Conservation (phyloP, 1,140 invertebrate genomes). For the Bombus cullumanus region DNA sequence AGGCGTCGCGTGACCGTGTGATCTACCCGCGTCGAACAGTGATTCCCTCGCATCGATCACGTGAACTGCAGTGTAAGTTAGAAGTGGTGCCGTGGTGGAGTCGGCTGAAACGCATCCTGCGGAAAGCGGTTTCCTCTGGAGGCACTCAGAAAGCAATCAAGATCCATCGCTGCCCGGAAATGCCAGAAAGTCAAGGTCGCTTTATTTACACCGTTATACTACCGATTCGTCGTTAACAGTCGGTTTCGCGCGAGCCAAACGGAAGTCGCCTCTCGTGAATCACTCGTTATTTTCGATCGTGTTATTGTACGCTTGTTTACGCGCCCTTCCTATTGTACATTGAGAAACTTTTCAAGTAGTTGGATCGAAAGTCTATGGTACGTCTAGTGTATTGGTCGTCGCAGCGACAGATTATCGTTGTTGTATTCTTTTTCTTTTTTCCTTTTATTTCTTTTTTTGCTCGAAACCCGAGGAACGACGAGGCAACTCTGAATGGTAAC, state of each 20-base stretch:
- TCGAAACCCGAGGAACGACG: too few relatives aligned
- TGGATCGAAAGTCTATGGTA: not conserved
- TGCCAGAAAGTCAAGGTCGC: constrained; percentile 87
- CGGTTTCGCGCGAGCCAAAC: not conserved
- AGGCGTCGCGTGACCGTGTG: constrained; percentile 29
- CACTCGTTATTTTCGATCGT: not conserved
- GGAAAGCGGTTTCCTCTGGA: constrained; percentile 83
- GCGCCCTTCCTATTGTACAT: not conserved
- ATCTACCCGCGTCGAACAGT: not conserved
- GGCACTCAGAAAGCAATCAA: constrained; percentile 87
- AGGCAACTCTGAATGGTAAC: not conserved
- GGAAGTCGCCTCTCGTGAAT: not conserved
- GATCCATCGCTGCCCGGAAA: constrained; percentile 87
- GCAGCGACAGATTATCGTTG: not conserved
- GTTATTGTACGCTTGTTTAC: not conserved
- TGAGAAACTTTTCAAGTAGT: not conserved
- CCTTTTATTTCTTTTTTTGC: not conserved
- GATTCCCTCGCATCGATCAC: not conserved
- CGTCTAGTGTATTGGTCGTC: not conserved
- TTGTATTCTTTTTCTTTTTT: rapidly evolving
- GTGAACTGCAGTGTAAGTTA: constrained; percentile 6
- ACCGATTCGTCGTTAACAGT: not conserved
- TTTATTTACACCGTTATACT: constrained; percentile 32
- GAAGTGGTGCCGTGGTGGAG: constrained; percentile 56
- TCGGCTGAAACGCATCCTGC: constrained; percentile 36